These are phyloP conservation scores for Helicoverpa assulta DNA, from an alignment of 2,888 invertebrate species.

Conservation along the genomic window DNA sequence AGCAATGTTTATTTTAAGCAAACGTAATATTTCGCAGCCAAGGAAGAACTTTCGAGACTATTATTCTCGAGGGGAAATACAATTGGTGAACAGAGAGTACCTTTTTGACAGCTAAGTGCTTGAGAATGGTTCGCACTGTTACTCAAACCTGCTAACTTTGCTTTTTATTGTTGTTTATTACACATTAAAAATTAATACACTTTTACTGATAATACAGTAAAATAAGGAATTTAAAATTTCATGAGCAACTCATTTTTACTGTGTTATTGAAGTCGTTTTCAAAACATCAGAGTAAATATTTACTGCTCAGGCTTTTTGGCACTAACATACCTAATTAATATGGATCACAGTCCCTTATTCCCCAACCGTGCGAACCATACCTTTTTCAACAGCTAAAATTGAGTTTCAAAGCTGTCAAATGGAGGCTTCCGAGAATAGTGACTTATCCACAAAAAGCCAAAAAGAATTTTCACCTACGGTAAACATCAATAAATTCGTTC, in stretches of 20 bases:
- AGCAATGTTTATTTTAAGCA: slow-evolving; percentile 19
- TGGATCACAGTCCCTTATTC: too few relatives aligned
- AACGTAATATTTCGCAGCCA: background rate
- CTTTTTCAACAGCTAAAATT: too few relatives aligned
- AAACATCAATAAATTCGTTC: slow-evolving; percentile 56
- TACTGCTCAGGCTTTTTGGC: too few relatives aligned
- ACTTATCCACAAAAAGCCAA: slow-evolving; percentile 7
- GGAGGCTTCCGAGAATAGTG: background rate
- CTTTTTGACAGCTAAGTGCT: background rate
- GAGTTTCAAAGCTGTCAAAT: background rate
- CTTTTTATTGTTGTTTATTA: background rate
- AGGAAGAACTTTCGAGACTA: background rate
- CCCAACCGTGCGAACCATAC: too few relatives aligned
- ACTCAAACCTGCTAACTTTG: background rate
- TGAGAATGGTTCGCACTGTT: background rate
- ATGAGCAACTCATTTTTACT: too few relatives aligned
- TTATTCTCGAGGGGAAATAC: background rate
- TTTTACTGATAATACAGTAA: background rate
- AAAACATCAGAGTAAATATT: too few relatives aligned
- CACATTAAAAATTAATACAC: background rate
- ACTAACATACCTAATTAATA: too few relatives aligned
- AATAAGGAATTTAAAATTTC: background rate
- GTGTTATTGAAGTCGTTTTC: too few relatives aligned
- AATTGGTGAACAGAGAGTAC: background rate
- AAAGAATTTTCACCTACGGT: slow-evolving; percentile 20